A percentile compares a stretch with the other conserved stretches of the same genome.
Evolutionary conservation across 2,888 invertebrate species (phyloP).

Genomic region (Ptycholaimellus sp.): DNA sequence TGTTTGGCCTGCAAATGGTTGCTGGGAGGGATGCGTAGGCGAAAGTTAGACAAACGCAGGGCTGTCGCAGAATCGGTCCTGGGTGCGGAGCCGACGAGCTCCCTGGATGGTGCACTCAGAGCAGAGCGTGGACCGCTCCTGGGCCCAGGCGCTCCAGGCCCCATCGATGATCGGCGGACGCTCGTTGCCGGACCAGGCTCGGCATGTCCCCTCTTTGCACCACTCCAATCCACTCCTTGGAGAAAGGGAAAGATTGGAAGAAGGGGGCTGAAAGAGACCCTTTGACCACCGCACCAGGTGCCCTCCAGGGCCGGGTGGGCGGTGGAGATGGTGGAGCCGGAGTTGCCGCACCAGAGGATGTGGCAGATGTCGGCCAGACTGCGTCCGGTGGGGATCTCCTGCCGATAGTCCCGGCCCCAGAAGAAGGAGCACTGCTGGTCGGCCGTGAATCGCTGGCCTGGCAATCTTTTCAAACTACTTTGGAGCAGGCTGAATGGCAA

Average conservation of each 20-base stretch:
- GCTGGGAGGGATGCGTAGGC: background rate
- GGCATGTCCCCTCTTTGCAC: conserved; percentile 21
- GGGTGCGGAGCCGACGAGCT: conserved; percentile 16
- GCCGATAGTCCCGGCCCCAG: conserved; percentile 23
- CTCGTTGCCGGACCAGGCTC: conserved; percentile 12
- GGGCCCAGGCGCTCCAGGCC: conserved; percentile 21
- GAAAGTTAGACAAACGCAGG: conserved; percentile 18
- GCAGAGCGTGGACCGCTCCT: conserved; percentile 16
- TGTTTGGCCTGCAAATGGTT: conserved; percentile 18
- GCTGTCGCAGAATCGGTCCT: conserved; percentile 20
- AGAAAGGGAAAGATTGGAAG: background rate
- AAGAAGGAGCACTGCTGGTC: conserved; percentile 25
- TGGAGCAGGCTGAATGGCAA: too few relatives aligned
- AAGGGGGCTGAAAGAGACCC: conserved; percentile 8
- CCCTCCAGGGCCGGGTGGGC: conserved; percentile 25
- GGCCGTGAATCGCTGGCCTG: conserved; percentile 23
- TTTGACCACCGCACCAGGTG: conserved; percentile 21
- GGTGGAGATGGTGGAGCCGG: conserved; percentile 23
- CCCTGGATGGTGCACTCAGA: conserved; percentile 20
- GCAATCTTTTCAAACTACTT: too few relatives aligned
- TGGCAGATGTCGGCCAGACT: conserved; percentile 20
- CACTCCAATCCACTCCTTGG: conserved; percentile 11
- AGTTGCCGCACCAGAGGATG: conserved; percentile 24
- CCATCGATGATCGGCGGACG: conserved; percentile 14
- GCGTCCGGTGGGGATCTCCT: conserved; percentile 21